These are phyloP conservation scores for Loris lydekkerianus DNA, from an alignment of 2,797 vertebrate genomes.

Conservation along the genomic window DNA sequence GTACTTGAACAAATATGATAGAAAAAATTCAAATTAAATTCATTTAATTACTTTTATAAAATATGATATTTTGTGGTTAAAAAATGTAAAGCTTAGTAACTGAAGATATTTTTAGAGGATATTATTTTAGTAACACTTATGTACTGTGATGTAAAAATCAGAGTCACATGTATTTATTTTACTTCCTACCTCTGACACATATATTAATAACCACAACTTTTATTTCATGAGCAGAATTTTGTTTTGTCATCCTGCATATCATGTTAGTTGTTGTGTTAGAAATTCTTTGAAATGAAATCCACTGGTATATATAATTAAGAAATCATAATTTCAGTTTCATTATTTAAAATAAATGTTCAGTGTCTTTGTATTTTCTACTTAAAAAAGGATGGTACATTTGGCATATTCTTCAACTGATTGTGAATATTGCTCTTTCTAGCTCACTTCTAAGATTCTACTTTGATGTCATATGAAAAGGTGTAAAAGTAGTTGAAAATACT, in stretches of 20 bases:
- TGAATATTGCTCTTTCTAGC: neutral
- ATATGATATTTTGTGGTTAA: neutral
- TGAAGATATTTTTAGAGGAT: conserved; percentile 40
- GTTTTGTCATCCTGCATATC: neutral
- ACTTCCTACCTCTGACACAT: neutral
- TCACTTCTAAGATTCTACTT: conserved; percentile 47
- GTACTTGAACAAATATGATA: neutral
- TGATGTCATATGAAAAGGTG: neutral
- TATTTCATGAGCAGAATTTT: neutral
- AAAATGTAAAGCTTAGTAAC: conserved; percentile 51
- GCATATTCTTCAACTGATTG: neutral
- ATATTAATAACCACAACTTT: conserved; percentile 25
- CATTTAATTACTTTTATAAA: conserved; percentile 23
- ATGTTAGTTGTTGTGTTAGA: neutral
- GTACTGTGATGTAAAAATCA: conserved; percentile 2
- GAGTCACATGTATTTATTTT: conserved; percentile 46
- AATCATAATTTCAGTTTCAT: neutral
- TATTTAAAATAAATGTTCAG: neutral
- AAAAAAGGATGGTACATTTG: neutral
- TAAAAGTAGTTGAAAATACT: neutral
- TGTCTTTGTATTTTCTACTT: conserved; percentile 43
- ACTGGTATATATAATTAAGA: neutral
- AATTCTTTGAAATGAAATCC: conserved; percentile 30
- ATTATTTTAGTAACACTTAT: neutral
- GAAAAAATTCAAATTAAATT: neutral